Evolutionary conservation across 2,888 invertebrate species (phyloP), one percentile per base, ranked within the genome.

Genomic region (Epistrophe eligans): DNA sequence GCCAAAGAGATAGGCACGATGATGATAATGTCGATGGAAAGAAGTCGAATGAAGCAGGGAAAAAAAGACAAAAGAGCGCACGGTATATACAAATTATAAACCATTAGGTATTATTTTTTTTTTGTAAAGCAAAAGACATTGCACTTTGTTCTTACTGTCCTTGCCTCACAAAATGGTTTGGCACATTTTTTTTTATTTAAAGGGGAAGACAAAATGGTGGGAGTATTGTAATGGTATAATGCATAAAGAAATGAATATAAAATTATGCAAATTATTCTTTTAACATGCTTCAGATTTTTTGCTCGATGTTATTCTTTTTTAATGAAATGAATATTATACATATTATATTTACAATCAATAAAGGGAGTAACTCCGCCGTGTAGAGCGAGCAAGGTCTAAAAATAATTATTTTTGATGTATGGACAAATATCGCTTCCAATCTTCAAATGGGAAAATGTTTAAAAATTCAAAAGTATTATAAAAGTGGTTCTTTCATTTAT

Each of bases 221-320:
- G 55, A 50, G 35, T 62, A 55, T 62, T 32, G 7, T 32, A 40
- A 40, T 43, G 57, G 28, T n/a, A n/a, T n/a, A 70, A 85, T 66
- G 58, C n/a, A n/a, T 76, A 72, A 62, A 58, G 60, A 74, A 83
- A 87, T 79, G 76, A 83, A 83, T 83, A 79, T 62, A 83, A 87
- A 87, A 72, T 87, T 83, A 87, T 87, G 87, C 83, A 87, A 87
- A 87, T 87, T 76, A 73, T 57, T 48, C 40, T 77, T 70, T 60
- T 13, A 72, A 62, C 28, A 72, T 58, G 24, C 52, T 70, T 17
- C 38, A 55, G 55, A 40, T 55, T 70, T 70, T 55, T 8, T 8
- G 13, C 11, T 15, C 8, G 2, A 2, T 28, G 35, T 35, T 52
- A 40, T 55, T 50, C 10, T 50, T 35, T 66, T 67, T 67, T 67